phyloP scores from a whole-genome alignment of 2,113 vertebrate species.

The Litocranius walleri region DNA sequence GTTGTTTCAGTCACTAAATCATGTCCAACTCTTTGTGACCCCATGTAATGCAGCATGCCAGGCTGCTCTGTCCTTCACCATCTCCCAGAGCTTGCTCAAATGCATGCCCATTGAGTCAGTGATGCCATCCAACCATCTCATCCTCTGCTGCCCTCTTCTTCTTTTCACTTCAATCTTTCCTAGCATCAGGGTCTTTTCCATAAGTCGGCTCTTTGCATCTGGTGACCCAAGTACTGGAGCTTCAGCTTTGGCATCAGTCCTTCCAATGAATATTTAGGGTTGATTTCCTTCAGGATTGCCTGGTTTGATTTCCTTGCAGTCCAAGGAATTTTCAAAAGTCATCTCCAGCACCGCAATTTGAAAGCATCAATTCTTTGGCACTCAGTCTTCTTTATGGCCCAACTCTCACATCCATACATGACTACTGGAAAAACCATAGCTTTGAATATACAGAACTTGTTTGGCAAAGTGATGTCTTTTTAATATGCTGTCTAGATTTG shows the following conservation, averaged over 20 bases:
- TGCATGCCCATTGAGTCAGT: neutral
- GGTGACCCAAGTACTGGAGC: neutral
- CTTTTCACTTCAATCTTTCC: neutral
- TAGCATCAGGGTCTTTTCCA: neutral
- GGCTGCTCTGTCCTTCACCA: neutral
- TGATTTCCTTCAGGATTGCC: neutral
- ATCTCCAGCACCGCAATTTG: neutral
- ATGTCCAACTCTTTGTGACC: neutral
- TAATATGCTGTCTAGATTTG: neutral
- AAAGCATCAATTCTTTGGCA: neutral
- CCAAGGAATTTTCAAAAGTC: neutral
- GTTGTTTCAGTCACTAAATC: neutral
- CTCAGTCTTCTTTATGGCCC: neutral
- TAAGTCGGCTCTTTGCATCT: accelerated
- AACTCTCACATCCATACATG: neutral
- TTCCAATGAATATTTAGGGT: neutral
- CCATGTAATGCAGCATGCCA: neutral
- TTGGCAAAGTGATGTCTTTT: neutral
- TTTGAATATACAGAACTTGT: neutral
- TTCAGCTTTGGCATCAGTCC: neutral
- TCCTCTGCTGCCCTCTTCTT: neutral
- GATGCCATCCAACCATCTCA: neutral
- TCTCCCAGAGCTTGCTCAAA: neutral
- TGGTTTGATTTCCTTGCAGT: neutral
- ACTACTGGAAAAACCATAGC: neutral